These are phyloP conservation scores for Phataginus tricuspis DNA, from an alignment of 2,797 vertebrate genomes.

Conservation along the genomic window DNA sequence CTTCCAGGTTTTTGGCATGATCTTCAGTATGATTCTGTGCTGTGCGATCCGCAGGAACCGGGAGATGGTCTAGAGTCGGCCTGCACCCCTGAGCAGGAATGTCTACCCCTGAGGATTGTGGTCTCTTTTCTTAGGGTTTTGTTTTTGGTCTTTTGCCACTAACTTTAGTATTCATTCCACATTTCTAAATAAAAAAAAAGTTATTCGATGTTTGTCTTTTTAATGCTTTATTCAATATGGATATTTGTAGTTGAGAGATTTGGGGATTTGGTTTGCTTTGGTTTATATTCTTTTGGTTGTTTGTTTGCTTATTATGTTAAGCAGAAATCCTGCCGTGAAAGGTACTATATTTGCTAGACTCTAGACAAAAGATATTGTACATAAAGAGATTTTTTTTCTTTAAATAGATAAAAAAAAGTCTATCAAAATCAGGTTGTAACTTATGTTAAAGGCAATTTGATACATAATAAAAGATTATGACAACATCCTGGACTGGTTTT, in stretches of 20 bases:
- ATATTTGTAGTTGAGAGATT: slow-evolving; percentile 75
- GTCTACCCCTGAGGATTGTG: slow-evolving; percentile 64
- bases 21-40: slow-evolving; percentile 98
- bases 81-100: slow-evolving; percentile 64
- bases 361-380: slow-evolving; percentile 83
- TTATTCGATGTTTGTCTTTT: slow-evolving; percentile 85
- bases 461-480: slow-evolving; percentile 89
- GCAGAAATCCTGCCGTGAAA: slow-evolving; percentile 83
- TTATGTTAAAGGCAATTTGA: slow-evolving; percentile 90
- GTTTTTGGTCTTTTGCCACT: slow-evolving; percentile 75
- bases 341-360: slow-evolving; percentile 86
- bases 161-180: slow-evolving; percentile 82
- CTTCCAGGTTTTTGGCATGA: slow-evolving; percentile 96
- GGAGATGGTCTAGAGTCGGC: slow-evolving; percentile 93
- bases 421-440: slow-evolving; percentile 87
- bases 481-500: slow-evolving; percentile 54
- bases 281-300: slow-evolving; percentile 35
- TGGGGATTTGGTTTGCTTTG: slow-evolving; percentile 63
- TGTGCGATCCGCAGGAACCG: slow-evolving; percentile 96
- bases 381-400: slow-evolving; percentile 80
- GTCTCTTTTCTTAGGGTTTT: neutral
- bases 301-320: slow-evolving; percentile 84
- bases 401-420: slow-evolving; percentile 79
- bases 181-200: slow-evolving; percentile 83
- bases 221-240: slow-evolving; percentile 85